Base-by-base conservation (phyloP, 2,113 vertebrate species). In the Strigops habroptila region DNA sequence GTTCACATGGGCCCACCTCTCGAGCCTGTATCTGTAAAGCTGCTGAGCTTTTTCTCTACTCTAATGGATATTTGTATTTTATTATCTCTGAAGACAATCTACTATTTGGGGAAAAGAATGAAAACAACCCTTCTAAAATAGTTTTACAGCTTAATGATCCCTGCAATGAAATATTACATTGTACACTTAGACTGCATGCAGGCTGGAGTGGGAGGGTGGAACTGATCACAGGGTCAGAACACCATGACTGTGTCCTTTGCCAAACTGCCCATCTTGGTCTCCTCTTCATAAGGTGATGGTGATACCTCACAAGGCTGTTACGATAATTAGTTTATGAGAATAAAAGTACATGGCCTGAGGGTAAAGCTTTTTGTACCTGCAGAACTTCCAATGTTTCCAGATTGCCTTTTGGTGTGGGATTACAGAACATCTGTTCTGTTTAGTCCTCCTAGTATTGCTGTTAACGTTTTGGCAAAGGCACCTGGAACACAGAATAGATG, bases 381-480 rank as follows among this genome's bases (percentile, higher is more conserved):
- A 79, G 73, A 79, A 89, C 57, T 88, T 95, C 59, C 67, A 80
- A 21, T 12, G 24, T 70, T 95, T 68, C 88, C 67, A 82, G 65
- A 81, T 87, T 90, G 71, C 73, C 65, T 94, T 95, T 93, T 91
- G 78, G 80, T 90, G 83, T 85, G 68, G 63, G 85, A 78, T 80
- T 93, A 86, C 91, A 86, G 90, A 96, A 93, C 78, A 97, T 95
- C 94, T 97, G 96, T 63, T 96, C 85, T 86, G 37, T 39, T 91
- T 67, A 92, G 82, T 87, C 91, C 82, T 94, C 41, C 63, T 69
- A 74, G 64, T 64, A 77, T 93, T 95, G 17, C 82, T 88, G 64
- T 35, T 83, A 75, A 89, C 1, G 4, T 91, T 93, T 93, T 97
- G 94, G 91, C 96, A 97, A 83, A 89, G 88, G 65, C 33, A 91